Evolutionary conservation across 2,113 vertebrate genomes (phyloP).

Genomic region (Dipodomys ordii): DNA sequence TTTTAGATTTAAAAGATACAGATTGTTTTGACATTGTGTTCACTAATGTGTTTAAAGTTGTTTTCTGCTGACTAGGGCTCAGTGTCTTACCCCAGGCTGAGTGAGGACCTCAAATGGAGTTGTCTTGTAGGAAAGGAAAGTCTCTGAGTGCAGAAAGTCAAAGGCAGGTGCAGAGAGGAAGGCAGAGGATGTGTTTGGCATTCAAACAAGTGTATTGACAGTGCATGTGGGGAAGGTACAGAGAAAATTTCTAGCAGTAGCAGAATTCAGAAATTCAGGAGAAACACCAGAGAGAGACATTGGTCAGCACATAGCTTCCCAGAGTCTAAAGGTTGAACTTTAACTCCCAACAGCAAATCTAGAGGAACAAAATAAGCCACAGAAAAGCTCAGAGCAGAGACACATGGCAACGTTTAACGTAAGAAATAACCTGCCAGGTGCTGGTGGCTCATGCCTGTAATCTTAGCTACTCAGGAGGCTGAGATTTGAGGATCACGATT

Average conservation of each 20-base stretch:
- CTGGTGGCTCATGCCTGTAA: no score
- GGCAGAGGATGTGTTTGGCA: not conserved
- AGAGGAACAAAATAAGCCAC: not conserved
- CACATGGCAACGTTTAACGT: not conserved
- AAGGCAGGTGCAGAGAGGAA: not conserved
- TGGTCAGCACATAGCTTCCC: not conserved
- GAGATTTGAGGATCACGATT: no score
- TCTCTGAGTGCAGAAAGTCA: not conserved
- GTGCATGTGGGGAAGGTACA: rapidly evolving
- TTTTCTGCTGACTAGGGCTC: not conserved
- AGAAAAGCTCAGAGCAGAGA: not conserved
- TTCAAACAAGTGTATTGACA: not conserved
- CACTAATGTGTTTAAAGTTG: not conserved
- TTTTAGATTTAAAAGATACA: conserved; percentile 31
- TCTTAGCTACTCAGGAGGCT: no score
- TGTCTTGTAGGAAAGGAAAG: not conserved
- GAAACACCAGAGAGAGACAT: not conserved
- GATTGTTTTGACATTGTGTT: conserved; percentile 9
- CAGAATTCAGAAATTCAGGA: not conserved
- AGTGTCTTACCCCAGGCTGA: not conserved
- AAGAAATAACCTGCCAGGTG: not conserved
- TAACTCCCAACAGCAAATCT: not conserved
- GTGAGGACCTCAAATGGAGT: not conserved
- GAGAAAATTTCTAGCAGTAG: not conserved
- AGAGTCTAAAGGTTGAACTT: conserved; percentile 7